Percentiles rank a stretch among this genome's conserved stretches.
These are phyloP conservation scores for Rattus norvegicus DNA, from an alignment of 2,113 vertebrate genomes.

Conservation along the genomic window GRCr8 NC_086032.1:60691001-60691500, in stretches of 20 bases:
- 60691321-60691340: background rate
- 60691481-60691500: background rate
- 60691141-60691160: background rate
- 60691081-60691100: slow-evolving; percentile 23
- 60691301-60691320: background rate
- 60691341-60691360: too few species aligned
- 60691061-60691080: slow-evolving; percentile 55
- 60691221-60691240: background rate
- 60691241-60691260: background rate
- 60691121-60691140: background rate
- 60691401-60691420: background rate
- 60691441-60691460: background rate
- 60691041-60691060: background rate
- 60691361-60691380: background rate
- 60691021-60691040: background rate
- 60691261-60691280: background rate
- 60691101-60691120: slow-evolving; percentile 8
- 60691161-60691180: background rate
- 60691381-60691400: background rate
- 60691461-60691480: background rate
- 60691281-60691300: background rate
- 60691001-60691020: background rate
- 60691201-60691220: background rate
- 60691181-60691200: background rate
- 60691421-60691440: background rate